Base-by-base conservation (phyloP, 2,797 vertebrate species). In the Sus cebifrons region DNA sequence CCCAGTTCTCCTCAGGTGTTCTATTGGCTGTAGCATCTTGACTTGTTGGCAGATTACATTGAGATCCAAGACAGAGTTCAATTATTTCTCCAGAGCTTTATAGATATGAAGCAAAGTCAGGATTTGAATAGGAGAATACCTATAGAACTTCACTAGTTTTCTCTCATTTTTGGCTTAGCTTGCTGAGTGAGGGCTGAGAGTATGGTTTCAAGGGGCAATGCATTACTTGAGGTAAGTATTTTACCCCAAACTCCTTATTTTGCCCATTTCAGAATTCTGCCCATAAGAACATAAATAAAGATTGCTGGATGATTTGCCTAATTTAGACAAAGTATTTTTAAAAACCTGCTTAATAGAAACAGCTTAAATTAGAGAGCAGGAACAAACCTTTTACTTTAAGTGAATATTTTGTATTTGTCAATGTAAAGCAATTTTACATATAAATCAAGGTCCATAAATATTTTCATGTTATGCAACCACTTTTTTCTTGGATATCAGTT, bases 361-460 rank as follows among this genome's bases (percentile, higher is more conserved):
- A 94, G 54, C 23, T 95, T 87, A 70, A 85, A 74, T 83, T 74
- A 74, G 36, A 92, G 81, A 52, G 25, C 44, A 94, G 52, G 9
- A 86, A 79, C 21, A 77, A 23, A 74, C 12, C 54, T 73, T 84
- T 79, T 74, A 74, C 75, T 83, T 77, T 25, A 73, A 94, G 60
- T 10, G 73, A 81, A 58, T 58, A 68, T 89, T 89, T 86, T 21
- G 10, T 40, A 62, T 68, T 29, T 79, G 25, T 86, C 32, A 29
- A 14, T 77, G 16, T 54, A 52, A 90, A 89, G 67, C 40, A 73
- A 40, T 70, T 68, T 86, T 58, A 15, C 56, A 23, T 71, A 49
- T 77, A 60, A 87, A 25, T 56, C 18, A 49, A n/a, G 29, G 81
- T 49, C 17, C 68, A 93, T 32, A 52, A 73, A 77, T 79, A 89